A percentile compares a stretch with the other conserved stretches of the same genome.
Conservation (phyloP, 2,888 invertebrate species). For the Chouioia cunea region DNA sequence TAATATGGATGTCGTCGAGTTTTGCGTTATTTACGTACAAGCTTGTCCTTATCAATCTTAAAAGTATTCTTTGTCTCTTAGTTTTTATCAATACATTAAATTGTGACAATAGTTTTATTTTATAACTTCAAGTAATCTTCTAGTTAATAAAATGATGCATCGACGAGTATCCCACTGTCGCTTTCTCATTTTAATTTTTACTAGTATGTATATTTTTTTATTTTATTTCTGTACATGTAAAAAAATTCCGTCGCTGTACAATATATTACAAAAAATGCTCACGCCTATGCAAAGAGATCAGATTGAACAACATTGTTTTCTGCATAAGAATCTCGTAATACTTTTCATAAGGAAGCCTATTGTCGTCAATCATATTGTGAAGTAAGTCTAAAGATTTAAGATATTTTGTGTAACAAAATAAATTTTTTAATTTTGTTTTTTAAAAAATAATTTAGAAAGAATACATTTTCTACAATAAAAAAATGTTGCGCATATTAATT, state of each 20-base stretch:
- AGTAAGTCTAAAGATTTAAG: too few species aligned
- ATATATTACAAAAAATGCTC: conserved; percentile 44
- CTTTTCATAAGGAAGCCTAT: conserved; percentile 9
- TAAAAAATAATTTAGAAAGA: conserved; percentile 19
- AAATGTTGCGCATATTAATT: background rate
- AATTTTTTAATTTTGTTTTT: conserved; percentile 1
- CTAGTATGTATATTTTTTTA: conserved; percentile 35
- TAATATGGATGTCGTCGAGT: conserved; percentile 32
- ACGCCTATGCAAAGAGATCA: conserved; percentile 23
- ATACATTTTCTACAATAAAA: conserved; percentile 3
- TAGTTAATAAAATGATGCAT: conserved; percentile 35
- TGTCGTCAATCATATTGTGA: conserved; percentile 5
- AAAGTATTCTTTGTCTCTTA: conserved; percentile 31
- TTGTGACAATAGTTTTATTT: conserved; percentile 37
- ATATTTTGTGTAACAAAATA: conserved; percentile 5
- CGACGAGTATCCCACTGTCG: conserved; percentile 32
- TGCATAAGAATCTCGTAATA: background rate
- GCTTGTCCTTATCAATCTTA: conserved; percentile 33
- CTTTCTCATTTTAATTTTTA: conserved; percentile 36
- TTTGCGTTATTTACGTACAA: conserved; percentile 38
- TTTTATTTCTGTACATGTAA: conserved; percentile 47
- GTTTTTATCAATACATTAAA: conserved; percentile 22
- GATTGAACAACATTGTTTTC: conserved; percentile 7
- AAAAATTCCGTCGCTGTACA: conserved; percentile 45
- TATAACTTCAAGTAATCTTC: conserved; percentile 34